Percentiles rank a stretch among this genome's conserved stretches.
Evolutionary conservation across 2,113 vertebrate genomes (phyloP).

Genomic region (Panurus biarmicus): DNA sequence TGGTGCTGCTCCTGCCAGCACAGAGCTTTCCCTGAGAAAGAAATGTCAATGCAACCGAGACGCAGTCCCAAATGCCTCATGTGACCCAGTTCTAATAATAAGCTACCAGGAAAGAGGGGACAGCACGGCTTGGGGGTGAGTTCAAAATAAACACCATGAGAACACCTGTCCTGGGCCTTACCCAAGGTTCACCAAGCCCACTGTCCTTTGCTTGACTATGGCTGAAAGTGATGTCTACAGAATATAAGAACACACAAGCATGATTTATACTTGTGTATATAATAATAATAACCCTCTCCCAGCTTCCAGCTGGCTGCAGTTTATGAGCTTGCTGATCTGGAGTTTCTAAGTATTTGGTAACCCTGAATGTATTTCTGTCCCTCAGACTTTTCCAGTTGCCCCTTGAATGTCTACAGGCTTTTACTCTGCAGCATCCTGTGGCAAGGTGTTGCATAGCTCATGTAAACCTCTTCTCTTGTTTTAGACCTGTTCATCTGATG

Average conservation of each 20-base stretch:
- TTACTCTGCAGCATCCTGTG: neutral
- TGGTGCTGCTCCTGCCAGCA: neutral
- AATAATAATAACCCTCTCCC: neutral
- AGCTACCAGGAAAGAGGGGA: neutral
- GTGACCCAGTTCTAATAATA: constrained; percentile 47
- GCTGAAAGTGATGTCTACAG: neutral
- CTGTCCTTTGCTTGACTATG: neutral
- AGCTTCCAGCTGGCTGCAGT: neutral
- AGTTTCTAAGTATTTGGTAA: neutral
- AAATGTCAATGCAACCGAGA: neutral
- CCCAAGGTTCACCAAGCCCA: neutral
- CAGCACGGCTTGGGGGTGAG: neutral
- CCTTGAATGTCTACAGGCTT: neutral
- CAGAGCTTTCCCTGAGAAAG: neutral
- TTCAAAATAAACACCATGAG: neutral
- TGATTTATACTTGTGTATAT: neutral
- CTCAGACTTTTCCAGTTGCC: neutral
- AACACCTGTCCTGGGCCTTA: neutral
- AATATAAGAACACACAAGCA: neutral
- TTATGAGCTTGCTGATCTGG: neutral
- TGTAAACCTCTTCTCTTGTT: neutral
- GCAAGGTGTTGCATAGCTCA: neutral
- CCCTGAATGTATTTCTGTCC: neutral
- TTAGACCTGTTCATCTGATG: neutral
- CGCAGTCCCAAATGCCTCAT: neutral